A percentile compares a stretch with the other conserved stretches of the same genome.
These are phyloP conservation scores for Drosophila setifemur DNA, from an alignment of 1,140 invertebrate species.

Conservation along the genomic window DNA sequence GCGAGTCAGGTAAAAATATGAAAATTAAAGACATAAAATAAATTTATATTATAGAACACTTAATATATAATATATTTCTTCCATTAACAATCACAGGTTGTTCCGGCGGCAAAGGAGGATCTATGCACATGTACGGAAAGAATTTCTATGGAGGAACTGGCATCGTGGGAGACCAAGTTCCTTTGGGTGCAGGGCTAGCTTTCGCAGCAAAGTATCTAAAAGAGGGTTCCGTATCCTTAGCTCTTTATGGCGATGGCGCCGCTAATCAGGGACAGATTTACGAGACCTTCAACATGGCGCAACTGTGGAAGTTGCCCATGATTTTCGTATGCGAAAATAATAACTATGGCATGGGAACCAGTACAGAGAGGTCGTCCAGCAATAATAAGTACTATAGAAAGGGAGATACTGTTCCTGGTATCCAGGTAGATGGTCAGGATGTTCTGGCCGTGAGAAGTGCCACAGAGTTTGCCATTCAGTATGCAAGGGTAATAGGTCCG, in stretches of 20 bases:
- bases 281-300: slow-evolving; percentile 90
- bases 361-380: slow-evolving; percentile 88
- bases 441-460: slow-evolving; percentile 95
- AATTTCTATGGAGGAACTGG: slow-evolving; percentile 94
- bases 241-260: slow-evolving; percentile 98
- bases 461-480: slow-evolving; percentile 89
- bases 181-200: slow-evolving; percentile 95
- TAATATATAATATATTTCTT: not conserved
- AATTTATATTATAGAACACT: not conserved
- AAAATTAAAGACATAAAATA: too few species aligned
- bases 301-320: slow-evolving; percentile 94
- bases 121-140: slow-evolving; percentile 85
- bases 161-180: slow-evolving; percentile 93
- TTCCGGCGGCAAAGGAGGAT: slow-evolving; percentile 88
- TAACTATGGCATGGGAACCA: slow-evolving; percentile 91
- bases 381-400: slow-evolving; percentile 91
- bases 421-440: slow-evolving; percentile 93
- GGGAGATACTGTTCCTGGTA: slow-evolving; percentile 87
- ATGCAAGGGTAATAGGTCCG: slow-evolving; percentile 91
- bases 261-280: slow-evolving; percentile 95
- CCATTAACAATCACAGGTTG: slow-evolving; percentile 83
- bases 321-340: slow-evolving; percentile 99
- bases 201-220: slow-evolving; percentile 93
- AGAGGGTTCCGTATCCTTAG: slow-evolving; percentile 90
- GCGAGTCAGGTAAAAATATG: slow-evolving; percentile 83